Conservation (phyloP, 2,113 vertebrate species). For the Canis aureus region DNA sequence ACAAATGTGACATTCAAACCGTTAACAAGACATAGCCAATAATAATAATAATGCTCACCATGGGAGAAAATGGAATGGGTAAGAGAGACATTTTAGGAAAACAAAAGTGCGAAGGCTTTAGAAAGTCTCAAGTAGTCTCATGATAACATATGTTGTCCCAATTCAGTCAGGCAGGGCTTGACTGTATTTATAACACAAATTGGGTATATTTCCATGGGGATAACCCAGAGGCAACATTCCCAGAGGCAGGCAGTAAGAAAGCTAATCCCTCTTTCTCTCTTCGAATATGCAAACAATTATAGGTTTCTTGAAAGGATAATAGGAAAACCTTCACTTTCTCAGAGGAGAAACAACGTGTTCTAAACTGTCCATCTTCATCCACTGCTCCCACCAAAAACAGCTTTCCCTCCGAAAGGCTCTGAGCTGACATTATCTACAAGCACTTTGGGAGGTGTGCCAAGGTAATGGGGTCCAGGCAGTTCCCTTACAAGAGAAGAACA, state of each 20-base stretch:
- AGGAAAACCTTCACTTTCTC: neutral
- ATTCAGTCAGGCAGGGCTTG: neutral
- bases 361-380: neutral
- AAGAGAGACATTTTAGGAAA: slow-evolving; percentile 58
- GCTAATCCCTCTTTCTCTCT: neutral
- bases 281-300: neutral
- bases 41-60: neutral
- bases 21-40: neutral
- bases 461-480: too few species aligned
- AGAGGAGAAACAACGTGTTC: neutral
- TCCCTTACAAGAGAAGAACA: neutral
- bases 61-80: neutral
- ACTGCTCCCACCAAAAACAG: neutral
- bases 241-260: neutral
- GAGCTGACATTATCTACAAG: neutral
- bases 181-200: slow-evolving; percentile 32
- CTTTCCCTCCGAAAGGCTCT: neutral
- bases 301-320: neutral
- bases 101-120: neutral
- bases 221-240: slow-evolving; percentile 34
- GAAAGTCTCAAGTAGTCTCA: slow-evolving; percentile 5
- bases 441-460: rapidly evolving
- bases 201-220: slow-evolving; percentile 26
- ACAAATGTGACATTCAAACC: neutral
- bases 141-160: neutral